Evolutionary conservation across 1,140 invertebrate genomes (phyloP), one percentile per base, ranked within the genome.

Genomic region (Acromyrmex charruanus): DNA sequence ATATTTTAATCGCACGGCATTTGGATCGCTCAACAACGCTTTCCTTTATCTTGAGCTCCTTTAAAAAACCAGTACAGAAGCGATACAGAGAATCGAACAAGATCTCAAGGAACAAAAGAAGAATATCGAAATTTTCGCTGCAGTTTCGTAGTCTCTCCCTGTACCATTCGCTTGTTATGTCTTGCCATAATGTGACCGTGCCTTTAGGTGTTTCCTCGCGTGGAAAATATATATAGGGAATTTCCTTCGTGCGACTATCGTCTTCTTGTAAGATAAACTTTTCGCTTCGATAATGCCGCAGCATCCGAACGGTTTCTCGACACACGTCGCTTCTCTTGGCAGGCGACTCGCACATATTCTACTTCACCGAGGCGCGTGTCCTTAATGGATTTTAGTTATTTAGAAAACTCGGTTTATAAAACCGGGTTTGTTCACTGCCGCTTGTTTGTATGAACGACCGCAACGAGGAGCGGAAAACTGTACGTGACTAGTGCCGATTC

Each of bases 381-480:
- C 25, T 69, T 84, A 84, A 84, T 84, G 80, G 80, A 84, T 75
- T 84, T 84, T 84, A 84, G 80, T 84, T 84, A 84, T 84, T 84
- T 75, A 84, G 55, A 84, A 84, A 84, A 75, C 25, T 51, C 39
- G 18, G 39, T 51, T 84, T 74, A 49, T 49, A 75, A 74, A 18
- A 75, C 14, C 10, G n/a, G 39, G 35, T 35, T 75, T 84, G 3
- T 69, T 3, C 39, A 28, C 18, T 59, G 35, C 79, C 14, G 10
- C 80, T 31, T 59, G 79, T 81, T 18, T 66, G 65, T 12, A 12
- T 18, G 39, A n/a, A 49, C 53, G 66, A 44, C 39, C 69, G 69
- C 44, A 39, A 61, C 53, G 39, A 63, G 21, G 21, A 49, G 55
- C 16, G 51, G 39, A 35, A 21, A 84, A 75, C 44, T 84, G 63